Conservation (phyloP, 2,888 invertebrate genomes). For the Cordilura impudica region DNA sequence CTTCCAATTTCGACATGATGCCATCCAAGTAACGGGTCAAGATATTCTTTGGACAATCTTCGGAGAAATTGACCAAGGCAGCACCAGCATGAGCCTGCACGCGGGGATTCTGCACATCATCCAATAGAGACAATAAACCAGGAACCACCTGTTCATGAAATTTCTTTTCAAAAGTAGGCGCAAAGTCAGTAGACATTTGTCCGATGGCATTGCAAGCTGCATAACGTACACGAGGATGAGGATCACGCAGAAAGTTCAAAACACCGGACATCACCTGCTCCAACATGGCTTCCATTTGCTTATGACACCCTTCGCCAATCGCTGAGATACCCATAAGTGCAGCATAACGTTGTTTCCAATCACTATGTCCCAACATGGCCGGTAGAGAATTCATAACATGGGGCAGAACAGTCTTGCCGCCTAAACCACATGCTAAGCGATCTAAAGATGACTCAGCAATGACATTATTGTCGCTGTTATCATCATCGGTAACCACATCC, state of each 20-base stretch:
- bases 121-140: slow-evolving; percentile 90
- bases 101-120: slow-evolving; percentile 93
- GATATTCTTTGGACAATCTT: slow-evolving; percentile 98
- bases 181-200: slow-evolving; percentile 99
- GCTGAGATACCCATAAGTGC: slow-evolving; percentile 99
- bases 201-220: slow-evolving; percentile 99
- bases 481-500: slow-evolving; percentile 94
- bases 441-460: slow-evolving; percentile 98
- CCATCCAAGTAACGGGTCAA: slow-evolving; percentile 93
- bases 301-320: slow-evolving; percentile 98
- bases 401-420: slow-evolving; percentile 93
- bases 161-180: slow-evolving; percentile 97
- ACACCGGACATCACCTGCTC: slow-evolving; percentile 95
- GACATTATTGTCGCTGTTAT: slow-evolving; percentile 95
- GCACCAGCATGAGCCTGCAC: slow-evolving; percentile 93
- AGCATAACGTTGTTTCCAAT: slow-evolving; percentile 95
- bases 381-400: slow-evolving; percentile 92
- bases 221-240: slow-evolving; percentile 83
- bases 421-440: slow-evolving; percentile 97
- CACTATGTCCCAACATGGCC: slow-evolving; percentile 88
- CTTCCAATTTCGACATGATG: slow-evolving; percentile 93
- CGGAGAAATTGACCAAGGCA: slow-evolving; percentile 98
- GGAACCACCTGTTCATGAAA: slow-evolving; percentile 97
- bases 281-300: slow-evolving; percentile 98
- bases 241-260: slow-evolving; percentile 89